A percentile compares a stretch with the other conserved stretches of the same genome.
These are phyloP conservation scores for Brachionichthys hirsutus DNA, from an alignment of 2,113 vertebrate genomes.

Conservation along the genomic window DNA sequence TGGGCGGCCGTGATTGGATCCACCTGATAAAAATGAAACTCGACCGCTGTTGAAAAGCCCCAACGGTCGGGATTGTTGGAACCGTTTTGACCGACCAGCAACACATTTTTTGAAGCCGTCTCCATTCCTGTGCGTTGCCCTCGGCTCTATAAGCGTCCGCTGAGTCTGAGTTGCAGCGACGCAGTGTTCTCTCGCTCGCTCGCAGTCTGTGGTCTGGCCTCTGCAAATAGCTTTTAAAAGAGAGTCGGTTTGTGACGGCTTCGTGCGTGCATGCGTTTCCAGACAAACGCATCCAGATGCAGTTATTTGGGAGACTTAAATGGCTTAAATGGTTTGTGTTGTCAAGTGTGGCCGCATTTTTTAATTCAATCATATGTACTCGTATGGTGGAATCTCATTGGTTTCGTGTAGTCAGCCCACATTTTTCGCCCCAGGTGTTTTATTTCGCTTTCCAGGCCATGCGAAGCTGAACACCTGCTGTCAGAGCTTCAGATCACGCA, in stretches of 20 bases:
- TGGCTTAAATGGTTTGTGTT: not conserved
- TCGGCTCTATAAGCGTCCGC: not conserved
- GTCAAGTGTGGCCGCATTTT: not conserved
- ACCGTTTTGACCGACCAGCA: not conserved
- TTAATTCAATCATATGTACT: not conserved
- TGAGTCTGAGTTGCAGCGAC: constrained; percentile 11
- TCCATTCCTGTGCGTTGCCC: not conserved
- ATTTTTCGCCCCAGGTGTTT: constrained; percentile 2
- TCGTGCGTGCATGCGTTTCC: not conserved
- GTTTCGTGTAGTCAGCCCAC: constrained; percentile 8
- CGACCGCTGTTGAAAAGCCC: not conserved
- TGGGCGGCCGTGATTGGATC: not conserved
- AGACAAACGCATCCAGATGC: not conserved
- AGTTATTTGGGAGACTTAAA: not conserved
- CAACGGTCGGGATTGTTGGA: not conserved
- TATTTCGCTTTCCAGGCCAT: constrained; percentile 4
- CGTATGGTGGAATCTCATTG: not conserved
- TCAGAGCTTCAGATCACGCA: constrained; percentile 21
- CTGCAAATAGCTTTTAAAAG: constrained; percentile 10
- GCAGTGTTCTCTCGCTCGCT: constrained; percentile 8
- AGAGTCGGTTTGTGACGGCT: constrained; percentile 14
- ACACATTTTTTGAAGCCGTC: not conserved
- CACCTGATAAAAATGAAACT: not conserved
- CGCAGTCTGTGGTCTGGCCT: constrained; percentile 4
- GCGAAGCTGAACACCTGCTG: constrained; percentile 25